phyloP scores from a whole-genome alignment of 2,888 invertebrate genomes.

The Nomada fabriciana region DNA sequence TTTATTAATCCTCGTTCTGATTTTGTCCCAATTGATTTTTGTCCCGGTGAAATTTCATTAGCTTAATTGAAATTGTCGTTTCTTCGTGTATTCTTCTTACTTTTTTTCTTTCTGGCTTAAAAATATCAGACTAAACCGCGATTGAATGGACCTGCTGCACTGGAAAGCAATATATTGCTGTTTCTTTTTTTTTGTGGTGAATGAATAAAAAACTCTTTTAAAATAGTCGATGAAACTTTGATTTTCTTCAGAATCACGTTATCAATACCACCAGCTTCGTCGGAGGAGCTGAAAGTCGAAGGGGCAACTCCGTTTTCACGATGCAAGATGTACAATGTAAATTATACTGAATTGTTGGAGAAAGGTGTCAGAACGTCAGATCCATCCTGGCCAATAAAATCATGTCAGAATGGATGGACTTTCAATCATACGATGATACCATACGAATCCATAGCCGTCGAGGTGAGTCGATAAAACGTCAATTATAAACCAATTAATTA shows the following conservation, averaged over 20 bases:
- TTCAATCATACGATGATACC: conserved; percentile 93
- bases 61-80: too few relatives aligned
- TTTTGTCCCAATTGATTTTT: too few relatives aligned
- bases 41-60: too few relatives aligned
- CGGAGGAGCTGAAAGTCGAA: conserved; percentile 79
- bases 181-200: neutral
- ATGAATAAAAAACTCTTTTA: neutral
- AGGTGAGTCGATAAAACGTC: conserved; percentile 86
- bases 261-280: conserved; percentile 88
- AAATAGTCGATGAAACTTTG: neutral
- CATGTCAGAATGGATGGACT: conserved; percentile 92
- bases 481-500: neutral
- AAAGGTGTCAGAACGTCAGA: conserved; percentile 87
- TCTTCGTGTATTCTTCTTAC: neutral
- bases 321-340: conserved; percentile 92
- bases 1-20: too few relatives aligned
- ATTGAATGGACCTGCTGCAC: neutral
- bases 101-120: neutral
- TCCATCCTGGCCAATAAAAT: conserved; percentile 88
- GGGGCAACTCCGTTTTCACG: conserved; percentile 86
- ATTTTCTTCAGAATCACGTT: conserved; percentile 87
- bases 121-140: too few relatives aligned
- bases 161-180: neutral
- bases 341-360: conserved; percentile 88
- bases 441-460: conserved; percentile 93